These are phyloP conservation scores for Drosophila demipolita DNA, from an alignment of 2,888 invertebrate genomes.

Conservation along the genomic window DNA sequence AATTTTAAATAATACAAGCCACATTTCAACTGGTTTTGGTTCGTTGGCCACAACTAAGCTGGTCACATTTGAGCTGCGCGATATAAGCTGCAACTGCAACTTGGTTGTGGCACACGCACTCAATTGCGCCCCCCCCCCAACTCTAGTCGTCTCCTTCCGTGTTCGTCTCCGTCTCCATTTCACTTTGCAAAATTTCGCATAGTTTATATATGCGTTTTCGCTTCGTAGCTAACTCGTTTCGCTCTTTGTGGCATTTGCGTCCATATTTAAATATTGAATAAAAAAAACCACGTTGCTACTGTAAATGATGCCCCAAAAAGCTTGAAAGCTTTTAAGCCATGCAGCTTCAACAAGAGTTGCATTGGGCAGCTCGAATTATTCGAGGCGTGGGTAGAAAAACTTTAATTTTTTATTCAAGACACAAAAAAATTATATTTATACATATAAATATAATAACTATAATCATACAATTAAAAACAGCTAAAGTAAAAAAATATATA, in stretches of 20 bases:
- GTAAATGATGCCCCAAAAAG: conserved; percentile 66
- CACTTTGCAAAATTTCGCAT: conserved; percentile 37
- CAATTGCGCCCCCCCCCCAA: conserved; percentile 11
- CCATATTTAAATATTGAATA: conserved; percentile 62
- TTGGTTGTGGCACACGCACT: conserved; percentile 25
- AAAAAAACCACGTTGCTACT: conserved; percentile 38
- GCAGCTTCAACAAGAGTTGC: conserved; percentile 10
- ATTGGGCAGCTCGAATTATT: conserved; percentile 23
- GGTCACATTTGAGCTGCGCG: conserved; percentile 53
- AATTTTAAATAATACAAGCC: conserved; percentile 75
- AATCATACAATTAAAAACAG: not conserved
- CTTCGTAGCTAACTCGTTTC: conserved; percentile 16
- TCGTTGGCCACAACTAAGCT: conserved; percentile 43
- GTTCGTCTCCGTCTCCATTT: conserved; percentile 19
- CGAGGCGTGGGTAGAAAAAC: not conserved
- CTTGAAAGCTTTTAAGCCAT: conserved; percentile 61
- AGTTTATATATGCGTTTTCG: conserved; percentile 64
- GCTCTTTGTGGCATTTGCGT: conserved; percentile 50
- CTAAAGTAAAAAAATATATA: not conserved
- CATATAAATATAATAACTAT: not conserved
- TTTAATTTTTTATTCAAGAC: not conserved
- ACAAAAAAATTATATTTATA: not conserved
- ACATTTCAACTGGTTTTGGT: conserved; percentile 61
- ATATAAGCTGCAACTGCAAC: conserved; percentile 50
- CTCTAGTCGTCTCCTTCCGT: not conserved